Evolutionary conservation across 2,888 invertebrate species (phyloP), one percentile per base, ranked within the genome.

Genomic region (Eubasilissa splendida): DNA sequence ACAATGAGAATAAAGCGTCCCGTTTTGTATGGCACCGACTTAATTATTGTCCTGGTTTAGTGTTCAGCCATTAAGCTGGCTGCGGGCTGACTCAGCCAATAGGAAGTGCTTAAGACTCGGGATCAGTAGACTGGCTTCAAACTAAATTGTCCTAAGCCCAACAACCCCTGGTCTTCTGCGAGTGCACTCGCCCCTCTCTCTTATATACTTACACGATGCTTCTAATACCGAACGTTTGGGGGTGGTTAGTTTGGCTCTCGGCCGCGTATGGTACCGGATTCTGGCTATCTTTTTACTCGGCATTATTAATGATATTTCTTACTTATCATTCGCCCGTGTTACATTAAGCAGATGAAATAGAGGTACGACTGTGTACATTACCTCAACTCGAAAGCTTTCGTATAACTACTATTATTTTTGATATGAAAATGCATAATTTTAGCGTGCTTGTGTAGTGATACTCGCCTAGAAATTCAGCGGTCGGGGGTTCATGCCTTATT

Each of bases 71-170:
- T 79, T 71, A 79, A 79, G 79, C 73, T 70, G 50, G 73, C 53
- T 79, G 79, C 73, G 79, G 79, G 77, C 60, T 76, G 82, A 83
- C 42, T 81, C 83, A 76, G 73, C 83, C 78, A 82, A 82, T 79
- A 79, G 79, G 78, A 82, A 82, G 83, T 80, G 71, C 83, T 83
- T 83, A 83, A 83, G 83, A 82, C 82, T 53, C 11, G 56, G 83
- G 83, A 82, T 82, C 76, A 82, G 76, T 75, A 78, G 77, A 80
- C 80, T 80, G 70, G 79, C 80, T 82, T 77, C 78, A 76, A 82
- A 82, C 79, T 80, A 80, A 83, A 80, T 80, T 80, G 80, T 77
- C 60, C 83, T 76, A 80, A 82, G 79, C 68, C 66, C 81, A 65
- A 70, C 77, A 74, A 66, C 54, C 80, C 79, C 60, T 68, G 53